Evolutionary conservation across 2,888 invertebrate species (phyloP).

Genomic region (Fragum whitleyi): DNA sequence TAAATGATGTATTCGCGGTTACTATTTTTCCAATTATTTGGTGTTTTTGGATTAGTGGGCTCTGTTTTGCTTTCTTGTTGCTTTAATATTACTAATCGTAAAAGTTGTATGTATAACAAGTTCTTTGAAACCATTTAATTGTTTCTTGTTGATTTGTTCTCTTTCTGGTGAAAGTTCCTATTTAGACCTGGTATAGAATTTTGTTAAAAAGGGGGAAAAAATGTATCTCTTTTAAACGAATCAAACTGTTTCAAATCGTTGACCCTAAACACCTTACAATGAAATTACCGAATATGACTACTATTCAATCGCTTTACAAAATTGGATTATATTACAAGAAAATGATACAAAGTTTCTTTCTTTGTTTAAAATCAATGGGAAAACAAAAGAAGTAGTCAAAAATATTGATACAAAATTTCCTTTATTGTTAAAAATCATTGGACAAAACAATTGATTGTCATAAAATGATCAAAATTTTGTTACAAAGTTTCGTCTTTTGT

Average conservation of each 20-base stretch:
- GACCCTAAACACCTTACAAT: slow-evolving; percentile 37
- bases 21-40: too few species aligned
- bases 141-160: too few species aligned
- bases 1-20: too few species aligned
- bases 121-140: too few species aligned
- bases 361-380: slow-evolving; percentile 32
- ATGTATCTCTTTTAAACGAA: background rate
- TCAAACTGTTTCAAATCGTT: slow-evolving; percentile 50
- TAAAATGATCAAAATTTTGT: background rate
- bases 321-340: slow-evolving; percentile 24
- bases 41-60: too few species aligned
- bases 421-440: background rate
- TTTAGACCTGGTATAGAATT: too few species aligned
- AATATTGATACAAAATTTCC: slow-evolving; percentile 10
- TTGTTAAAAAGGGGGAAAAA: too few species aligned
- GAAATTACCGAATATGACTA: background rate
- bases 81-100: too few species aligned
- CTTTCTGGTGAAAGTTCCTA: too few species aligned
- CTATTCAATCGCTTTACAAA: slow-evolving; percentile 17
- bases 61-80: too few species aligned
- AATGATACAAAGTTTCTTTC: slow-evolving; percentile 37
- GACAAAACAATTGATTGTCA: background rate
- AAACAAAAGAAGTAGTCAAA: background rate
- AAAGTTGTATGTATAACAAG: too few species aligned
- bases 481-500: slow-evolving; percentile 12